Base-by-base conservation (phyloP, 2,797 vertebrate genomes). In the Sitta carolinensis region DNA sequence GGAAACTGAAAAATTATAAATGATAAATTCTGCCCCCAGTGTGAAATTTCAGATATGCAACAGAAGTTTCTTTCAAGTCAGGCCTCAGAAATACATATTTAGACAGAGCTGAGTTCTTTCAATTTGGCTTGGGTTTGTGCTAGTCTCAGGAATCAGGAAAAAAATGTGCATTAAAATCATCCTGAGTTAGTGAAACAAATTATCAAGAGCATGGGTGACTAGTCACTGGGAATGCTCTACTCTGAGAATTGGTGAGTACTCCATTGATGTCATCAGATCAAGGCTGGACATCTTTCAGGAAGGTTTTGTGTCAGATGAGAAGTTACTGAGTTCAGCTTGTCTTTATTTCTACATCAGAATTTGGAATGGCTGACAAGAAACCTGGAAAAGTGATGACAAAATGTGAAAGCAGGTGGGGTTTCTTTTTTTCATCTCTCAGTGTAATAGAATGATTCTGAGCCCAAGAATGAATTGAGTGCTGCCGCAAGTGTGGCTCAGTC, bases 391-490 rank as follows among this genome's bases (percentile, higher is more conserved):
- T n/a, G 73, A 87, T 75, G 73, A 91, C 34, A 78, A 78, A 77
- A 50, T 47, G 22, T 18, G 58, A 72, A 89, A 89, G 79, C 55
- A 85, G 79, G 66, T 27, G 76, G 50, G 17, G 51, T 77, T 89
- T 64, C 58, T 84, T 87, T 77, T 77, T 74, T 85, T 89, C 48
- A n/a, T 75, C 64, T 92, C 75, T 57, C 62, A 42, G 21, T 81
- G 51, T 59, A 48, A 38, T 1, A 69, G 61, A 80, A 61, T 0
- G 3, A 51, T 70, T 89, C 84, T 85, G 81, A 61, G 50, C 54
- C 78, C 54, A 72, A 77, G 91, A 93, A 92, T 38, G 8, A 75
- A 95, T 87, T 83, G 84, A 85, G 84, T 90, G 88, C 68, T 90
- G 75, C 54, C 67, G 90, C 84, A 95, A 79, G 42, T 84, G 70